Evolutionary conservation across 1,140 invertebrate genomes (phyloP), one percentile per base, ranked within the genome.

Genomic region (Nephila pilipes): DNA sequence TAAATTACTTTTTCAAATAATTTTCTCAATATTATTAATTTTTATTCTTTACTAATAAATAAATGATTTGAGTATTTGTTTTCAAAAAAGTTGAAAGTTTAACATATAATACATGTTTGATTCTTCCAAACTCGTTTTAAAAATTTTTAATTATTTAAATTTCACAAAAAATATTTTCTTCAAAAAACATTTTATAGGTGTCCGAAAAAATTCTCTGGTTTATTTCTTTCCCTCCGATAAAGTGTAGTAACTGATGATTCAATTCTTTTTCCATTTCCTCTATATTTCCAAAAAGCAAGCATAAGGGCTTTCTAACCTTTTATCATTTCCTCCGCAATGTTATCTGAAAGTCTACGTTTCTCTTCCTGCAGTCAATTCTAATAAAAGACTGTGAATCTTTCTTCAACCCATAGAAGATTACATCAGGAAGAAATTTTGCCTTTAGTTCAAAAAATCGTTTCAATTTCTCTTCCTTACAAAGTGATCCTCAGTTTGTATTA

Each of bases 191-290:
- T 75, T 36, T 16, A 75, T 25, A 36, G 69, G 6, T 75, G 16
- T 25, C 18, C 12, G 20, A 75, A 75, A 75, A 12, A 75, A 16
- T 36, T n/a, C 29, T 75, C 69, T 25, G 14, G 20, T 75, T 75
- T 75, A 36, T n/a, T 25, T 75, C 25, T n/a, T 75, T 75, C 29
- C 16, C n/a, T 75, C 2, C n/a, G 38, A 29, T 46, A 81, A 81
- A 81, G 14, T 8, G 18, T 22, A 54, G 38, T 81, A 81, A 81
- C 36, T 81, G 38, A 16, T 81, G 80, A 81, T 81, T 81, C 80
- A 81, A 81, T 81, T 81, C 38, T n/a, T 38, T 81, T 81, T 55
- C 80, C 38, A 81, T 81, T 55, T 81, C 80, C 38, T 16, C 20
- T 18, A 46, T 25, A 6, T 38, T 54, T 81, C 46, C n/a, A n/a